Evolutionary conservation across 2,888 invertebrate species (phyloP), one percentile per base, ranked within the genome.

Genomic region (Cataglyphis livida): DNA sequence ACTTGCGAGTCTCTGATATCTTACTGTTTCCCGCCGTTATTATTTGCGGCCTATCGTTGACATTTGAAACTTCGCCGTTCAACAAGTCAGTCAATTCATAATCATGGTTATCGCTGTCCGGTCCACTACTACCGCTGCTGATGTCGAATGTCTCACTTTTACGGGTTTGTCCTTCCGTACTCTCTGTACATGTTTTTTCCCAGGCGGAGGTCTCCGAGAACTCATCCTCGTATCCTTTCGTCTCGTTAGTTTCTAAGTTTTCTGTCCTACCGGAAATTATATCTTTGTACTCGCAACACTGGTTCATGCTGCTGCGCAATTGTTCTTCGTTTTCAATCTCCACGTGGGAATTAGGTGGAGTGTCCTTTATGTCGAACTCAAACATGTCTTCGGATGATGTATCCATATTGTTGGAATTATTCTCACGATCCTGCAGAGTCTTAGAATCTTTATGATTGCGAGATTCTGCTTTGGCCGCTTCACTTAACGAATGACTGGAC

Each of bases 141-240:
- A 94, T 93, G 35, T 94, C 94, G 61, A 94, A 94, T 0, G 94
- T 94, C 59, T 94, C 93, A 74, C 93, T 94, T 62, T 94, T 94
- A 5, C 93, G 91, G 6, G 93, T 93, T 21, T 92, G 92, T 3
- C 91, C 91, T 18, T 93, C 93, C 2, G 87, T 93, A 61, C 93
- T 94, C 61, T 91, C 93, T 0, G 93, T 94, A 28, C 88, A 91
- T 0, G 94, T 94, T 84, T 93, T 94, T 5, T 93, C 93, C 94
- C 93, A 94, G 4, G 88, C 91, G 0, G 93, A 94, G 0, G 90
- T 86, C 9, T 94, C 94, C 0, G 94, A 94, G 65, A 85, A 91
- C 48, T 93, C 93, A 10, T 93, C 93, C n/a, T 93, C 93, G 71
- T 85, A 87, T 0, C 61, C 78, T 81, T 88, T 92, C 5, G 75